phyloP scores from a whole-genome alignment of 2,113 vertebrate genomes.

The Picathartes gymnocephalus region DNA sequence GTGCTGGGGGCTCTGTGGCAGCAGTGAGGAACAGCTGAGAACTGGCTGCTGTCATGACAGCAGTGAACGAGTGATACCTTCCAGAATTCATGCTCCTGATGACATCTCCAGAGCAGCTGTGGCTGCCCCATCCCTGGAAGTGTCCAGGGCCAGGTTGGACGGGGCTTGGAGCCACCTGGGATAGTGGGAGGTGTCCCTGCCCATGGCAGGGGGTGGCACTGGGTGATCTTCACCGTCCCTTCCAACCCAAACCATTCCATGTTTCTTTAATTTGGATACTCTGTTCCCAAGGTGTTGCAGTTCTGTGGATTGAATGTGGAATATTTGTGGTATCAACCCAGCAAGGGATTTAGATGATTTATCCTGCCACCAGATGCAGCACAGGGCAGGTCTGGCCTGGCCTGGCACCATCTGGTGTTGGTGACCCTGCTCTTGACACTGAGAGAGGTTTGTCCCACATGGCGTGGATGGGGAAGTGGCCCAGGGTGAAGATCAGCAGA shows the following conservation, averaged over 20 bases:
- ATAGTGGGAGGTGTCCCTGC: background rate
- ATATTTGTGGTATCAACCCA: background rate
- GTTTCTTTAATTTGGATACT: background rate
- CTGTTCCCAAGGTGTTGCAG: background rate
- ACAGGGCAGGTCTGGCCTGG: background rate
- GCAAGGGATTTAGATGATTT: background rate
- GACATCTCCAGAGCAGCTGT: background rate
- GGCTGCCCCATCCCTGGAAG: background rate
- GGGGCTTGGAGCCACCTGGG: background rate
- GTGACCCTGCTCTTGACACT: background rate
- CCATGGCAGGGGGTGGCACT: background rate
- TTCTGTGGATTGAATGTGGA: background rate
- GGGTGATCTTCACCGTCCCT: background rate
- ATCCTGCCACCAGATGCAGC: background rate
- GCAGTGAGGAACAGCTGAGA: background rate
- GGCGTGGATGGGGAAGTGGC: background rate
- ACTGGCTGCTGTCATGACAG: rapidly evolving
- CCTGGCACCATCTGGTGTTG: background rate
- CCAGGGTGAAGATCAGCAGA: background rate
- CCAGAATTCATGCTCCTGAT: background rate
- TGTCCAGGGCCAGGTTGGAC: background rate
- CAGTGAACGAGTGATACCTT: background rate
- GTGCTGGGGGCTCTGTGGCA: background rate
- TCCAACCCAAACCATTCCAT: background rate
- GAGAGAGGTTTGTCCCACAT: background rate